Evolutionary conservation across 2,113 vertebrate species (phyloP).

Genomic region (Morone chrysops): DNA sequence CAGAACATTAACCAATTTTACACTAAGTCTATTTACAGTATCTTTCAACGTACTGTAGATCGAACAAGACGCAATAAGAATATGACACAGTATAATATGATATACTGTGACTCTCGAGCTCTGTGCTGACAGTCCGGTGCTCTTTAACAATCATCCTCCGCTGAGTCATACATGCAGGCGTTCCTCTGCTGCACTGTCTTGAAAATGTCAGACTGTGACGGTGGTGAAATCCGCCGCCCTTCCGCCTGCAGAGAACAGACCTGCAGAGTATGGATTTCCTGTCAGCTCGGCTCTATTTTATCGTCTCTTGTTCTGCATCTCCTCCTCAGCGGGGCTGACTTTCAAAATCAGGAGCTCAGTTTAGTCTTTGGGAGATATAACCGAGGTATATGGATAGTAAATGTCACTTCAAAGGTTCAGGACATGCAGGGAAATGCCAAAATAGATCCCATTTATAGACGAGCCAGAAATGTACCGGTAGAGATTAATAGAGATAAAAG

Average conservation of each 20-base stretch:
- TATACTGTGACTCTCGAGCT: neutral
- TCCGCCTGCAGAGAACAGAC: conserved; percentile 24
- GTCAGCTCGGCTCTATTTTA: conserved; percentile 55
- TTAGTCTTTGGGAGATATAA: neutral
- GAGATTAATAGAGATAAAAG: neutral
- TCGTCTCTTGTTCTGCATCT: conserved; percentile 20
- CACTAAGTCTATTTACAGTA: too few species aligned
- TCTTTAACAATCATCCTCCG: conserved; percentile 24
- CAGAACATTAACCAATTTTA: too few species aligned
- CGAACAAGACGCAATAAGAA: too few species aligned
- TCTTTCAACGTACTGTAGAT: too few species aligned
- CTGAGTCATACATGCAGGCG: conserved; percentile 45
- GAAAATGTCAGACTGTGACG: conserved; percentile 64
- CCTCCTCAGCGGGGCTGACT: conserved; percentile 12
- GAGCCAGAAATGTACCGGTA: neutral
- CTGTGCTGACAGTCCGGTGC: neutral
- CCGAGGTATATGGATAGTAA: neutral
- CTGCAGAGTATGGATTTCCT: conserved; percentile 65
- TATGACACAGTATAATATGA: neutral
- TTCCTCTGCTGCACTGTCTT: conserved; percentile 9
- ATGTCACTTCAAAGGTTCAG: neutral
- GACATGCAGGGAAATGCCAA: neutral
- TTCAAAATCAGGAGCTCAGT: conserved; percentile 7
- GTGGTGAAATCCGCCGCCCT: conserved; percentile 40
- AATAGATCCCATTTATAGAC: neutral